These are phyloP conservation scores for Syrista parreyssii DNA, from an alignment of 2,888 invertebrate genomes.

Conservation along the genomic window DNA sequence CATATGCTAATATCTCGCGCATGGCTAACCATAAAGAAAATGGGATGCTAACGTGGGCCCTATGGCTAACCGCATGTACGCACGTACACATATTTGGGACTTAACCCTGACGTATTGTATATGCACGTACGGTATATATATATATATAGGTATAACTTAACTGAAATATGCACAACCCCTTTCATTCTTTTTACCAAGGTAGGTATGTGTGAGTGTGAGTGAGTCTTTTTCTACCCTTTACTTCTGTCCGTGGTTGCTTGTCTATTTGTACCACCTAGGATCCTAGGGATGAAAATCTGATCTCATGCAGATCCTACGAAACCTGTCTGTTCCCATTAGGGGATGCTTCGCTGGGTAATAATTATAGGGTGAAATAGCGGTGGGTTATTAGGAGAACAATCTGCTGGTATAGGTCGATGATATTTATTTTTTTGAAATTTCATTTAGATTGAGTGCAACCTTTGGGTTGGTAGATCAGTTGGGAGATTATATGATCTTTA, in stretches of 20 bases:
- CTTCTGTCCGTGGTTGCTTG: background rate
- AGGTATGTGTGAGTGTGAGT: background rate
- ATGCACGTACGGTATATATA: background rate
- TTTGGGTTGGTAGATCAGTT: background rate
- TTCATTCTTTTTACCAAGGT: background rate
- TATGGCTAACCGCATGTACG: slow-evolving; percentile 36
- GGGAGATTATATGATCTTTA: background rate
- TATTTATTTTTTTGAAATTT: background rate
- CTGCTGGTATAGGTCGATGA: background rate
- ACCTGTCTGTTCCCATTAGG: background rate
- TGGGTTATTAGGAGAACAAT: background rate
- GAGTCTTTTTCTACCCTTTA: background rate
- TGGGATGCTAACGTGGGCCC: slow-evolving; percentile 14
- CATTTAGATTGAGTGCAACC: background rate
- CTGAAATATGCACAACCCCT: background rate
- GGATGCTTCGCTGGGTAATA: background rate
- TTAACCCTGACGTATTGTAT: background rate
- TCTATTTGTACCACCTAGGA: background rate
- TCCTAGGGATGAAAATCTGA: background rate
- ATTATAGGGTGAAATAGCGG: background rate
- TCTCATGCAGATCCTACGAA: background rate
- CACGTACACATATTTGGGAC: background rate
- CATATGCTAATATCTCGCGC: slow-evolving; percentile 63
- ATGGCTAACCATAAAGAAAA: slow-evolving; percentile 40
- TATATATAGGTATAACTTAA: background rate